phyloP scores from a whole-genome alignment of 2,888 invertebrate species.

The Athalia circularis region DNA sequence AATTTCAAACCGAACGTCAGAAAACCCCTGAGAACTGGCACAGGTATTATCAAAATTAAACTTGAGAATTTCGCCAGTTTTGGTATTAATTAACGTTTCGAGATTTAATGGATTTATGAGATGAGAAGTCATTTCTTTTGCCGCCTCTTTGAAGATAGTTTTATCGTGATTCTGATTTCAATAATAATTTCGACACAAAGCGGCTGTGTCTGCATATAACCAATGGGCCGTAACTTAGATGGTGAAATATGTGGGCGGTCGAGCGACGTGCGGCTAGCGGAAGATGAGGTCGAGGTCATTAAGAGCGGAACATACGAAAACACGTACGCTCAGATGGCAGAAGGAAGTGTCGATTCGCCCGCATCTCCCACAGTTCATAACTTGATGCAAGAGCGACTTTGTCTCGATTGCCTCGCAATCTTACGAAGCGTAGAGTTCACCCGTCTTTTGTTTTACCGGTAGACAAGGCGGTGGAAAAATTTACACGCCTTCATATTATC shows the following conservation, averaged over 20 bases:
- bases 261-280: not conserved
- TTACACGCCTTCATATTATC: too few relatives aligned
- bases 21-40: too few relatives aligned
- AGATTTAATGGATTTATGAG: too few relatives aligned
- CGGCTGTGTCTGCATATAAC: not conserved
- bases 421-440: too few relatives aligned
- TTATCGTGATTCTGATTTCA: not conserved
- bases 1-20: too few relatives aligned
- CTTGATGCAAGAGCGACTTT: not conserved
- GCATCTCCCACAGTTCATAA: conserved; percentile 13
- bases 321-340: not conserved
- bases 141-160: not conserved
- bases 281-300: conserved; percentile 37
- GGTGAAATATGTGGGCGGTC: conserved; percentile 40
- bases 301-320: not conserved
- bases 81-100: too few relatives aligned
- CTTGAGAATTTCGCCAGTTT: too few relatives aligned
- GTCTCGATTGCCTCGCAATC: too few relatives aligned
- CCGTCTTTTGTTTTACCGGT: too few relatives aligned
- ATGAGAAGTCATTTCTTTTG: not conserved
- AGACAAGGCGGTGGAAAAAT: too few relatives aligned
- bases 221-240: not conserved
- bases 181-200: conserved; percentile 26
- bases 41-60: too few relatives aligned
- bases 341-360: conserved; percentile 28